phyloP scores from a whole-genome alignment of 1,140 invertebrate genomes.

The Lanistes nyassanus region DNA sequence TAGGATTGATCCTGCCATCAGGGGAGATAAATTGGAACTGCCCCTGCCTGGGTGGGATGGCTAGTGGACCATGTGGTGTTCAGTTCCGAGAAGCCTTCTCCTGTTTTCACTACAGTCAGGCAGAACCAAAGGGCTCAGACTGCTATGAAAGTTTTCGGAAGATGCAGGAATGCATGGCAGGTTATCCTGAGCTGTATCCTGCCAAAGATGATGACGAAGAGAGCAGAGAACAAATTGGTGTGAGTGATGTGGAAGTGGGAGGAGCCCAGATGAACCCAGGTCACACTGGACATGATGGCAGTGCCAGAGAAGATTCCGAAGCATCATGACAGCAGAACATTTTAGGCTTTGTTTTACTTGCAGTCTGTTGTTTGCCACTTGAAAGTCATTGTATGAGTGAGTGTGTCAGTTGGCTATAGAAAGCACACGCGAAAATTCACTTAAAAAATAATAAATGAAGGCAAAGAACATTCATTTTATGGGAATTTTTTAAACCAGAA shows the following conservation, averaged over 20 bases:
- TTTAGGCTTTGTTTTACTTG: no score
- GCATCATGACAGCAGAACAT: background rate
- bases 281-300: background rate
- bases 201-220: constrained; percentile 69
- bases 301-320: background rate
- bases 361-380: no score
- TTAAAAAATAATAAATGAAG: no score
- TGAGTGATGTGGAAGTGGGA: background rate
- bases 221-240: background rate
- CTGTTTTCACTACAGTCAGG: constrained; percentile 89
- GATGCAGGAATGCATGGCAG: constrained; percentile 93
- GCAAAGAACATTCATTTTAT: no score
- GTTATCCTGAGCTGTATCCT: constrained; percentile 86
- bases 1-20: constrained; percentile 85
- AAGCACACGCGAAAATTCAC: no score
- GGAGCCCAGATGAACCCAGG: background rate
- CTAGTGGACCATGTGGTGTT: constrained; percentile 91
- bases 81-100: constrained; percentile 93
- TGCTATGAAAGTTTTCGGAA: constrained; percentile 89
- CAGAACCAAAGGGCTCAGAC: constrained; percentile 83
- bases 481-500: no score
- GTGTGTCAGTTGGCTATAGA: no score
- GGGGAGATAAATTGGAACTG: constrained; percentile 97
- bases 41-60: constrained; percentile 95
- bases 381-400: no score